These are phyloP conservation scores for Mactromeris polynyma DNA, from an alignment of 2,888 invertebrate species.

Conservation along the genomic window DNA sequence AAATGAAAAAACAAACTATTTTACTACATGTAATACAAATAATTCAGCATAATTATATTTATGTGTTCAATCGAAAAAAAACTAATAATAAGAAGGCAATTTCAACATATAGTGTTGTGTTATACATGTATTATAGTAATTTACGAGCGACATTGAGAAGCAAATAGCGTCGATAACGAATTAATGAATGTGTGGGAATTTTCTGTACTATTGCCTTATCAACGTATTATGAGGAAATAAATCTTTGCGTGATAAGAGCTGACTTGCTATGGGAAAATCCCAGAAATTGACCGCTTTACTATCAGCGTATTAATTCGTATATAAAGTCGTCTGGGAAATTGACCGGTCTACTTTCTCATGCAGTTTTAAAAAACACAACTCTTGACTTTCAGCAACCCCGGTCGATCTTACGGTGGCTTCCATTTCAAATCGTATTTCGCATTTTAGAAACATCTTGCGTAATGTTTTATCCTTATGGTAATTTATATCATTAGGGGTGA, in stretches of 20 bases:
- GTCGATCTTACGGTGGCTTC: neutral
- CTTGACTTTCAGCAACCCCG: neutral
- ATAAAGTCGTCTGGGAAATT: constrained; percentile 11
- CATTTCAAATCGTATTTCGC: too few relatives aligned
- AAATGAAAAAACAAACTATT: too few relatives aligned
- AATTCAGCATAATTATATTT: too few relatives aligned
- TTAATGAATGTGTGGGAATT: neutral
- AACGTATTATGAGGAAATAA: neutral
- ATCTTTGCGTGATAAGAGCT: neutral
- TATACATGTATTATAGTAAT: neutral
- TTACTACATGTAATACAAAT: too few relatives aligned
- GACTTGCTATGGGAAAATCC: neutral
- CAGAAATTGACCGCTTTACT: constrained; percentile 10
- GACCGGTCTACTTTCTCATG: neutral
- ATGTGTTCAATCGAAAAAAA: too few relatives aligned
- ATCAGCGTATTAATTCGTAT: neutral
- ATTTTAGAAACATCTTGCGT: too few relatives aligned
- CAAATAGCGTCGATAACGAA: neutral
- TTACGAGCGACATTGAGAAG: neutral
- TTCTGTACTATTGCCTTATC: neutral
- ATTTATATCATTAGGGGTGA: too few relatives aligned
- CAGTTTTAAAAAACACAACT: neutral
- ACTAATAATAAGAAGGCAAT: too few relatives aligned
- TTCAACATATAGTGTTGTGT: too few relatives aligned
- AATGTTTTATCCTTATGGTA: too few relatives aligned